These are phyloP conservation scores for Sebastes trivittatus DNA, from an alignment of 2,797 vertebrate genomes.

Conservation along the genomic window DNA sequence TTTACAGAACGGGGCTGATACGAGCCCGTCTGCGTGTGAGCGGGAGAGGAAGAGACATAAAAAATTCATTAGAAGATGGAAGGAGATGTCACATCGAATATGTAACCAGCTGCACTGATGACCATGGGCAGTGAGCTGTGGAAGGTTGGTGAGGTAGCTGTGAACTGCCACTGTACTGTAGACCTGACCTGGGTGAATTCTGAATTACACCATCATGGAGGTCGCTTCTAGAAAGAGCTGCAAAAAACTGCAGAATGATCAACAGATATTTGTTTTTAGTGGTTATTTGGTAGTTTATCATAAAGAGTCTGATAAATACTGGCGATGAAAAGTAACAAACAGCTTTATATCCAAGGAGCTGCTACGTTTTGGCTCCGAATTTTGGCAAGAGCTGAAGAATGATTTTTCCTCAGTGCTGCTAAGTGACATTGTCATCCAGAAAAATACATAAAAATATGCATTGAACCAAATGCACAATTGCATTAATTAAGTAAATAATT, in stretches of 20 bases:
- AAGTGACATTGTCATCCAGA: conserved; percentile 11
- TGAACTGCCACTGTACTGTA: conserved; percentile 14
- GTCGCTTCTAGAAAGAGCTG: neutral
- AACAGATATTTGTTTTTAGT: neutral
- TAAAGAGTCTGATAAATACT: neutral
- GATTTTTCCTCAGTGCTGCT: neutral
- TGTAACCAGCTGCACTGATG: conserved; percentile 77
- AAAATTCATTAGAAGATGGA: conserved; percentile 84
- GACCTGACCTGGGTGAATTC: conserved; percentile 37
- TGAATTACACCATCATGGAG: conserved; percentile 1
- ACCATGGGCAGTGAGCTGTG: conserved; percentile 65
- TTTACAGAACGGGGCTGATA: conserved; percentile 39
- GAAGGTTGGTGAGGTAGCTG: conserved; percentile 52
- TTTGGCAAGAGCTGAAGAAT: neutral
- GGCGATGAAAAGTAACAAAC: neutral
- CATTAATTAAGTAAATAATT: neutral
- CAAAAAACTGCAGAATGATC: neutral
- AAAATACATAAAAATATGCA: conserved; percentile 17
- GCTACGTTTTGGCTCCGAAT: neutral
- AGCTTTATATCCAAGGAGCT: neutral
- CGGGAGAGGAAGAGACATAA: conserved; percentile 72
- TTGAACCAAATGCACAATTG: conserved; percentile 4
- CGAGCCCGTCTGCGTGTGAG: conserved; percentile 52
- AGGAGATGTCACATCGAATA: conserved; percentile 83
- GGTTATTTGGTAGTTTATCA: neutral